Percentiles rank a stretch among this genome's conserved stretches.
phyloP scores from a whole-genome alignment of 2,797 vertebrate genomes.

The Avahi laniger region DNA sequence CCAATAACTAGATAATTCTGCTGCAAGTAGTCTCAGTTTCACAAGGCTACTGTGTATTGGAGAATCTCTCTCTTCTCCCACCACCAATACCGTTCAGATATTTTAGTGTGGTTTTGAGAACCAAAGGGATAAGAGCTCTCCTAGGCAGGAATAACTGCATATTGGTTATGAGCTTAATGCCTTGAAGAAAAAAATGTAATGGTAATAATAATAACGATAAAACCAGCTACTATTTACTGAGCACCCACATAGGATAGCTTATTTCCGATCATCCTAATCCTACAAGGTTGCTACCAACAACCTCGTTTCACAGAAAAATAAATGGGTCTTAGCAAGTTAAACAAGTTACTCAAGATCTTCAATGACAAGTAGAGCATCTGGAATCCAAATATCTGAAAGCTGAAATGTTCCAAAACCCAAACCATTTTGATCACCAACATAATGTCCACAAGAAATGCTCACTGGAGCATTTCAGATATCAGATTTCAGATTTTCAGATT shows the following conservation, averaged over 20 bases:
- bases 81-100: background rate
- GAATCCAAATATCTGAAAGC: background rate
- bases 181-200: constrained; percentile 8
- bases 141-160: background rate
- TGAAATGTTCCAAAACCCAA: background rate
- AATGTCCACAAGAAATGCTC: background rate
- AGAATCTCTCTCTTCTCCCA: background rate
- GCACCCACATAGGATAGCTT: background rate
- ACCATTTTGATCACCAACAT: background rate
- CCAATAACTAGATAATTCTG: background rate
- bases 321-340: background rate
- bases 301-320: background rate
- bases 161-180: background rate
- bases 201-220: background rate
- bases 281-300: background rate
- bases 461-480: background rate
- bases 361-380: background rate
- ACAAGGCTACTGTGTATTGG: background rate
- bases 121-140: background rate
- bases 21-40: background rate
- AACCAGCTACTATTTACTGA: background rate
- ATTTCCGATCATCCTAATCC: background rate
- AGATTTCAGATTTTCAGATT: background rate
- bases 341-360: background rate
- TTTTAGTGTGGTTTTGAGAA: background rate